Evolutionary conservation across 2,113 vertebrate species (phyloP).

Genomic region (Aplodontia rufa): DNA sequence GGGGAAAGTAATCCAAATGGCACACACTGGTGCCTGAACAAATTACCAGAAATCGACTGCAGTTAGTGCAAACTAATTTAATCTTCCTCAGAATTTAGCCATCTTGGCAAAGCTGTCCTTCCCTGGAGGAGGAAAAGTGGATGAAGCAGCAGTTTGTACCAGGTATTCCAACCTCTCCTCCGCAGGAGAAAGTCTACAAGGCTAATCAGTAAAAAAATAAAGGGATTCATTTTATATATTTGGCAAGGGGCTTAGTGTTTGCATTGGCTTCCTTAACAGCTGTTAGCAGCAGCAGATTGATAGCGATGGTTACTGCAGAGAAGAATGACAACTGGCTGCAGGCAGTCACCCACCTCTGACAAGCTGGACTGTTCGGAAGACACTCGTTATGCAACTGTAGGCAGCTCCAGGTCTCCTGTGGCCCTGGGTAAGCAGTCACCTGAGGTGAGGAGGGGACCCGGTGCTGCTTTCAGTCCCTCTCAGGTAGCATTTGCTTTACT

Average conservation of each 20-base stretch:
- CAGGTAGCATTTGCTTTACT: background rate
- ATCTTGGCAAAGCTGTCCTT: conserved; percentile 47
- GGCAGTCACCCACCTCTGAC: background rate
- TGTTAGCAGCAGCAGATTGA: background rate
- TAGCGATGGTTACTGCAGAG: background rate
- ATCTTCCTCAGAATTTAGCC: conserved; percentile 19
- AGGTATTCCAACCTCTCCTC: background rate
- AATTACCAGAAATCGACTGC: conserved; percentile 45
- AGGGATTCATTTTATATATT: background rate
- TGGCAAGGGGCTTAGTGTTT: background rate
- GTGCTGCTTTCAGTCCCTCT: background rate
- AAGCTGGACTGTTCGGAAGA: background rate
- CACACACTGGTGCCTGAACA: background rate
- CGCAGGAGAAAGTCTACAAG: background rate
- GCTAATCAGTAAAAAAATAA: background rate
- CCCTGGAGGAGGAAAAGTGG: background rate
- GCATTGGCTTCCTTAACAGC: background rate
- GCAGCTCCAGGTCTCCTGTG: background rate
- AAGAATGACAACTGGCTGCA: background rate
- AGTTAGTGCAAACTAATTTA: conserved; percentile 41
- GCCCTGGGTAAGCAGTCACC: background rate
- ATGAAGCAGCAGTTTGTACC: conserved; percentile 6
- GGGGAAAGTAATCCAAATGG: background rate
- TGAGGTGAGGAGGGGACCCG: background rate
- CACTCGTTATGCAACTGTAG: background rate